Evolutionary conservation across 2,113 vertebrate species (phyloP), one percentile per base, ranked within the genome.

Genomic region (Rattus norvegicus): DNA sequence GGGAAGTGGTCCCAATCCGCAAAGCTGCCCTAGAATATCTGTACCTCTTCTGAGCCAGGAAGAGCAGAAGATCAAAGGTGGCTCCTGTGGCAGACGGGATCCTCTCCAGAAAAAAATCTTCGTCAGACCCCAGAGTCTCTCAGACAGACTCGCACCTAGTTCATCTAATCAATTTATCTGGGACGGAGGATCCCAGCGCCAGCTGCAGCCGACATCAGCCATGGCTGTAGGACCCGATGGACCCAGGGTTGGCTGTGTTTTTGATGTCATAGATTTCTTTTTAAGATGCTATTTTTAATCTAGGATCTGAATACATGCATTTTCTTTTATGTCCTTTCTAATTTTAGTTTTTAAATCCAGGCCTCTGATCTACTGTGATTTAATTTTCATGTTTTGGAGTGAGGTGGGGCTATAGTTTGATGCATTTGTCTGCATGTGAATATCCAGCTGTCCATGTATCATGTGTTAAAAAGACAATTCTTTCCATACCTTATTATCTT

Each of bases 1-100:
- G 99, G n/a, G 99, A 99, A 49, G 99, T 99, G 87, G 99, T 99
- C 86, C 99, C 99, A 36, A 99, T 99, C 99, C 99, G 99, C 91
- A 99, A 98, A 7, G 99, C 99, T 16, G 99, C 98, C 89, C 99
- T 99, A 63, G 99, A 99, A 95, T 99, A 99, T 95, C 99, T 99
- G 98, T 99, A 99, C 98, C 99, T 98, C 97, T 98, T 99, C 97
- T 99, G 99, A 92, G 98, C 99, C 94, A 99, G 93, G 43, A 99
- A 99, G 94, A 99, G 97, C 0, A 99, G 99, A 94, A 99, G 98
- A 7, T 99, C 98, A 81, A 99, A 99, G 67, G 67, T 69, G 26
- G 98, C 98, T 94, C 99, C 99, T 1, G 99, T 99, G 30, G 99
- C 99, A 5, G 98, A 98, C 0, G 99, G 99, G 17, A 99, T 96